phyloP scores from a whole-genome alignment of 2,797 vertebrate species.

The Hydrocynus forskahlii region DNA sequence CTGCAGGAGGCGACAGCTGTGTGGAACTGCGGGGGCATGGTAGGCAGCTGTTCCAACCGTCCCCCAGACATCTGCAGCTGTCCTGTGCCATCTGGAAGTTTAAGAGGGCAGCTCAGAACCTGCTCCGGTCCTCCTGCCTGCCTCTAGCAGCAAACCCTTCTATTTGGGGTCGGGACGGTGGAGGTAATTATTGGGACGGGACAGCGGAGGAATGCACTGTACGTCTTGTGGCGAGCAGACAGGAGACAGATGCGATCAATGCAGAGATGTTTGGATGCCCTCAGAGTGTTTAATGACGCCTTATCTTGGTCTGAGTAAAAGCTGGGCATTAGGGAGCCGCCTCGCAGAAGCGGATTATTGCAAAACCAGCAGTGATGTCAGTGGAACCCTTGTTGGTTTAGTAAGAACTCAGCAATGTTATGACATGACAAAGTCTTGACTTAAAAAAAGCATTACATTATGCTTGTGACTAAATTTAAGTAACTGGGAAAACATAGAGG shows the following conservation, averaged over 20 bases:
- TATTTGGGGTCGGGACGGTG: conserved; percentile 66
- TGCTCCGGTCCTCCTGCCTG: conserved; percentile 61
- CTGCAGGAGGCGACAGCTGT: conserved; percentile 79
- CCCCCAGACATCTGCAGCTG: conserved; percentile 71
- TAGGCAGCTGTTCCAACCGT: conserved; percentile 72
- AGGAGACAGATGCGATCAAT: conserved; percentile 55
- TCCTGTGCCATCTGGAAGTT: conserved; percentile 75
- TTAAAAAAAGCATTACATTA: conserved; percentile 5
- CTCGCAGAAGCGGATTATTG: conserved; percentile 20
- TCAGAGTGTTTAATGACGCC: conserved; percentile 54
- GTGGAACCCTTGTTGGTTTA: neutral
- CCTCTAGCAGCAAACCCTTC: conserved; percentile 66
- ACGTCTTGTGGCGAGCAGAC: conserved; percentile 61
- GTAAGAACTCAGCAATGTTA: neutral
- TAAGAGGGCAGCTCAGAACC: conserved; percentile 72
- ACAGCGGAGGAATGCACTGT: conserved; percentile 54
- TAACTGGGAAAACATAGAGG: too few relatives aligned
- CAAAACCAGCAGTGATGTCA: neutral
- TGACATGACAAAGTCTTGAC: neutral
- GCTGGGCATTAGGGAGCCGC: conserved; percentile 40
- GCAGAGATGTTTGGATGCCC: conserved; percentile 51
- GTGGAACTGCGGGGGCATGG: conserved; percentile 65
- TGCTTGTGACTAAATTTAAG: too few relatives aligned
- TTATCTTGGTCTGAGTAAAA: conserved; percentile 51
- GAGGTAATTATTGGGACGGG: conserved; percentile 67